Percentiles rank a stretch among this genome's conserved stretches.
Conservation (phyloP, 2,888 invertebrate species). For the Drosophila koepferae region DNA sequence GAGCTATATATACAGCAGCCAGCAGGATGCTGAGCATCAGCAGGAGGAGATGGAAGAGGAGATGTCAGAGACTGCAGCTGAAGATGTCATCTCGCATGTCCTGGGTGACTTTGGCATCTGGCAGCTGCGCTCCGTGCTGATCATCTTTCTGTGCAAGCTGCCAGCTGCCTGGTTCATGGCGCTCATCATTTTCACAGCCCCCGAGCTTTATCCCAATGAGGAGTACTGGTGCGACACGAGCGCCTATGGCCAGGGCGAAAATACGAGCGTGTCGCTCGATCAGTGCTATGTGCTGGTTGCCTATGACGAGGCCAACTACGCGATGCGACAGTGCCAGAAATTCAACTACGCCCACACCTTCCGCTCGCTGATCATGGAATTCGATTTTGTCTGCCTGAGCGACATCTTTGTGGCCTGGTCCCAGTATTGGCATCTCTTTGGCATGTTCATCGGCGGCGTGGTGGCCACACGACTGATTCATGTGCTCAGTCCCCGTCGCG, state of each 20-base stretch:
- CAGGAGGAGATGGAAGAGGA: slow-evolving; percentile 6
- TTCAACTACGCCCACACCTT: slow-evolving; percentile 79
- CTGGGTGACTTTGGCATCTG: slow-evolving; percentile 85
- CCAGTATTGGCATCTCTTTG: slow-evolving; percentile 86
- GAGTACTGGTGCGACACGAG: slow-evolving; percentile 76
- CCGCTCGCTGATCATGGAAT: slow-evolving; percentile 84
- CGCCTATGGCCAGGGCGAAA: slow-evolving; percentile 27
- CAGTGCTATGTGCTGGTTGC: slow-evolving; percentile 75
- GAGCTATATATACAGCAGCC: slow-evolving; percentile 20
- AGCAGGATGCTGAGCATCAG: slow-evolving; percentile 2
- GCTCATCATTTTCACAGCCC: slow-evolving; percentile 85
- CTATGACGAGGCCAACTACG: slow-evolving; percentile 54
- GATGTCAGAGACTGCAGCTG: background rate
- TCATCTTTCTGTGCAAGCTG: slow-evolving; percentile 85
- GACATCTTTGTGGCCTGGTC: slow-evolving; percentile 85
- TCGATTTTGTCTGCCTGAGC: slow-evolving; percentile 84
- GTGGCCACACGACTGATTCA: slow-evolving; percentile 83
- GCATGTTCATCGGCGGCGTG: slow-evolving; percentile 85
- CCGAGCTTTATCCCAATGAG: slow-evolving; percentile 79
- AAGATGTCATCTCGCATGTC: slow-evolving; percentile 77
- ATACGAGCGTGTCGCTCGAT: slow-evolving; percentile 69
- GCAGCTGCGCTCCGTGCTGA: slow-evolving; percentile 84
- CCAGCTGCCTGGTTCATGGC: slow-evolving; percentile 86
- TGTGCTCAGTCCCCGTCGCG: slow-evolving; percentile 82
- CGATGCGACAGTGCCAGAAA: slow-evolving; percentile 63